Conservation (phyloP, 2,797 vertebrate genomes). For the Enteromius trimaculatus region DNA sequence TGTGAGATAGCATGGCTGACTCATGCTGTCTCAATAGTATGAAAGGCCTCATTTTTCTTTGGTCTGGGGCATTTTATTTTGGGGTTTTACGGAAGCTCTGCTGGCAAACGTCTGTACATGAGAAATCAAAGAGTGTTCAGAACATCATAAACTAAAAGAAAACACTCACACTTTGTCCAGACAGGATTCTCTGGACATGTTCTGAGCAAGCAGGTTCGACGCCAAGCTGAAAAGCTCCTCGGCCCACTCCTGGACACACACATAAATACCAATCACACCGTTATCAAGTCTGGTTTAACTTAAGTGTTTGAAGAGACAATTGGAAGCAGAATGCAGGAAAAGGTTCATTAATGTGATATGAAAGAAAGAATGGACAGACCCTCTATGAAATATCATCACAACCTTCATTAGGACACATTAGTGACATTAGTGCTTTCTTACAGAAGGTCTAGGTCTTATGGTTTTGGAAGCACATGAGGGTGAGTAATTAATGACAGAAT, state of each 20-base stretch:
- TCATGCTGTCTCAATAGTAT: neutral
- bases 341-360: neutral
- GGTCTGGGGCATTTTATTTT: neutral
- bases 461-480: no score
- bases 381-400: neutral
- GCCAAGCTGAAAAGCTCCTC: slow-evolving; percentile 94
- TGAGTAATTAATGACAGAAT: no score
- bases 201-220: slow-evolving; percentile 94
- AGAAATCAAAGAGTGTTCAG: neutral
- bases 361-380: neutral
- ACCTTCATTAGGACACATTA: neutral
- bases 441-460: no score
- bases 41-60: neutral
- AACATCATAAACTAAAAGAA: slow-evolving; percentile 7
- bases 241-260: slow-evolving; percentile 90
- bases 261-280: slow-evolving; percentile 50
- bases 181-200: slow-evolving; percentile 94
- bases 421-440: neutral
- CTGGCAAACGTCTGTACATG: neutral
- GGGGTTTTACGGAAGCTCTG: neutral
- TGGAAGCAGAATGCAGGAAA: neutral
- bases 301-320: neutral
- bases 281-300: neutral
- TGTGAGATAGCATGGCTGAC: neutral
- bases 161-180: slow-evolving; percentile 93